Evolutionary conservation across 2,888 invertebrate species (phyloP).

Genomic region (Periphyllus acericola): DNA sequence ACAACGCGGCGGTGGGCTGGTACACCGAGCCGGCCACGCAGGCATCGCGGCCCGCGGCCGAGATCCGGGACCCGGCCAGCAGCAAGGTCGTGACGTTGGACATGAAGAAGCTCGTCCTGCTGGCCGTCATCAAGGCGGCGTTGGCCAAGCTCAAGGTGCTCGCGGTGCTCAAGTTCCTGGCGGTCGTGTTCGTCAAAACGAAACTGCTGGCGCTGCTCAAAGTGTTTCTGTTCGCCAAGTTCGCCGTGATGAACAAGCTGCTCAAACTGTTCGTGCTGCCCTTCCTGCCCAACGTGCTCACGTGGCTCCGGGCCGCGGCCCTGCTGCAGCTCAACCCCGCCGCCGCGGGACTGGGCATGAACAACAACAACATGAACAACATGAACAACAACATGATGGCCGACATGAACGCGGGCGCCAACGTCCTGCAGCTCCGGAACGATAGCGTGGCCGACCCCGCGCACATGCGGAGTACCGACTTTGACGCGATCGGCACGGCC

Average conservation of each 20-base stretch:
- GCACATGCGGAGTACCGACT: neutral
- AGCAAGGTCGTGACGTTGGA: neutral
- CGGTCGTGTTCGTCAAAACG: neutral
- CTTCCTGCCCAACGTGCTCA: neutral
- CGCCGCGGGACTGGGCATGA: neutral
- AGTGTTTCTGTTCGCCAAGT: neutral
- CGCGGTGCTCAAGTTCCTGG: slow-evolving; percentile 5
- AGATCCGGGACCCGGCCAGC: neutral
- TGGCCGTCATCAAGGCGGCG: neutral
- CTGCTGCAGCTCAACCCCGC: neutral
- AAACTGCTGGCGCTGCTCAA: neutral
- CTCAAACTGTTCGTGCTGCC: slow-evolving; percentile 3
- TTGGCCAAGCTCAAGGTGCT: slow-evolving; percentile 18
- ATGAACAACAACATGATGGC: neutral
- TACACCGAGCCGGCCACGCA: neutral
- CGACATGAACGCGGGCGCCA: neutral
- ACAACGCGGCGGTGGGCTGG: neutral
- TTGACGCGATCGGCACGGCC: neutral
- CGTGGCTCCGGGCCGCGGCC: neutral
- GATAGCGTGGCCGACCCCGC: neutral
- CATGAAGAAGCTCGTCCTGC: neutral
- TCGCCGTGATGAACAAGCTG: neutral
- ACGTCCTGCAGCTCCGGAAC: neutral
- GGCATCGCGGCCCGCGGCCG: neutral
- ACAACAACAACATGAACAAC: neutral